Conservation (phyloP, 2,888 invertebrate genomes). For the Zygogramma bicolorata region DNA sequence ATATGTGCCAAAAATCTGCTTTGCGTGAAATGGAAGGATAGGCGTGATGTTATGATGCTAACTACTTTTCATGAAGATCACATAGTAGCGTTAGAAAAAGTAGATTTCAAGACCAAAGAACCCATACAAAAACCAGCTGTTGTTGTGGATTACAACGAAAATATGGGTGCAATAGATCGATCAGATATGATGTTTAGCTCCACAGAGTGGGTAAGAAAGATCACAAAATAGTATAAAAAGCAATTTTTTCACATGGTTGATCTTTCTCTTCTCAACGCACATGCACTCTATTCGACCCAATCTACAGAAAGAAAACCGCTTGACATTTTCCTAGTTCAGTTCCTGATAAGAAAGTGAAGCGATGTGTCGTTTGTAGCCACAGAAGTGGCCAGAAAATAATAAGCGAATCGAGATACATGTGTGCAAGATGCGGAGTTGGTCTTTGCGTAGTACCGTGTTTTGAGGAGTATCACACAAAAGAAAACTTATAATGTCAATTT, state of each 20-base stretch:
- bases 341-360: not conserved
- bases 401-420: no score
- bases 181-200: not conserved
- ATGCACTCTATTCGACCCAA: no score
- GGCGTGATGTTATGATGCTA: not conserved
- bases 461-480: slow-evolving; percentile 10
- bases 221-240: not conserved
- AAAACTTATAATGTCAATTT: not conserved
- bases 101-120: not conserved
- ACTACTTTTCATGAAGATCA: not conserved
- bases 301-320: no score
- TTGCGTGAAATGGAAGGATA: not conserved
- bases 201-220: not conserved
- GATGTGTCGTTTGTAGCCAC: not conserved
- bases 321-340: not conserved
- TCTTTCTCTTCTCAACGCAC: no score
- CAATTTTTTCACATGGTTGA: no score
- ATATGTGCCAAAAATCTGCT: not conserved
- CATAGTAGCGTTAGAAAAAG: not conserved
- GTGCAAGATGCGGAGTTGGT: slow-evolving; percentile 12
- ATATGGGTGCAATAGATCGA: no score
- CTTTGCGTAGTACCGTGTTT: slow-evolving; percentile 16
- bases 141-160: no score
- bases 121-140: not conserved
- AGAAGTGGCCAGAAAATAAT: no score